phyloP scores from a whole-genome alignment of 2,888 invertebrate genomes.

The Oligia latruncula region DNA sequence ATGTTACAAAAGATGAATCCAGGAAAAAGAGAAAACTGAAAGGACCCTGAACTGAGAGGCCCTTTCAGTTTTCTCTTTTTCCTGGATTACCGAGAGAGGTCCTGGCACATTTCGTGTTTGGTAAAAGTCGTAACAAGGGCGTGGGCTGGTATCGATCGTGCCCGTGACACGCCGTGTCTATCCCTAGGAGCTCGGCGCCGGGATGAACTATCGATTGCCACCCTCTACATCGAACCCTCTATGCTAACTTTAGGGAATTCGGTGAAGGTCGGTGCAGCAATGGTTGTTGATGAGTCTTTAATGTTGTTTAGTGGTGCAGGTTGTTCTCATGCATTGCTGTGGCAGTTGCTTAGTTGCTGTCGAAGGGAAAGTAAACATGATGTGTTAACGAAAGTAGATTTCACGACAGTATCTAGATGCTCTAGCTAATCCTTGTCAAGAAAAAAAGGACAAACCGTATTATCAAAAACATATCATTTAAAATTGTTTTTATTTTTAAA shows the following conservation, averaged over 20 bases:
- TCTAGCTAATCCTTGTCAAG: not conserved
- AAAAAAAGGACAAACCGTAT: not conserved
- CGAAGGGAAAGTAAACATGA: not conserved
- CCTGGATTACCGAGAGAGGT: constrained; percentile 9
- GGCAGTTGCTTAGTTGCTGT: constrained; percentile 28
- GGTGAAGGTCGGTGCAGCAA: constrained; percentile 50
- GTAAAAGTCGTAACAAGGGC: constrained; percentile 67
- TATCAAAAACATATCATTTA: not conserved
- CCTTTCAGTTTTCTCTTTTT: not conserved
- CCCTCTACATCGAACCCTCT: constrained; percentile 49
- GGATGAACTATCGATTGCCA: constrained; percentile 50
- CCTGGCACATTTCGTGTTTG: constrained; percentile 42
- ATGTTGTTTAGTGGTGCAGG: not conserved
- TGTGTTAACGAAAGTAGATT: not conserved
- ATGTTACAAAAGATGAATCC: not conserved
- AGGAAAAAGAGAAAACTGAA: too few species aligned
- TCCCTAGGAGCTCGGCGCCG: constrained; percentile 61
- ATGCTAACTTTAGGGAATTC: constrained; percentile 17
- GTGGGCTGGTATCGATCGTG: constrained; percentile 75
- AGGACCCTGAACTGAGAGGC: too few species aligned
- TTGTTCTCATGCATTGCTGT: constrained; percentile 18
- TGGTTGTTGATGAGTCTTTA: constrained; percentile 10
- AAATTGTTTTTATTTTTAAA: too few species aligned
- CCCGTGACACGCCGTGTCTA: constrained; percentile 76
- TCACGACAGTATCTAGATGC: not conserved